Evolutionary conservation across 2,113 vertebrate species (phyloP).

Genomic region (Elachura formosa): DNA sequence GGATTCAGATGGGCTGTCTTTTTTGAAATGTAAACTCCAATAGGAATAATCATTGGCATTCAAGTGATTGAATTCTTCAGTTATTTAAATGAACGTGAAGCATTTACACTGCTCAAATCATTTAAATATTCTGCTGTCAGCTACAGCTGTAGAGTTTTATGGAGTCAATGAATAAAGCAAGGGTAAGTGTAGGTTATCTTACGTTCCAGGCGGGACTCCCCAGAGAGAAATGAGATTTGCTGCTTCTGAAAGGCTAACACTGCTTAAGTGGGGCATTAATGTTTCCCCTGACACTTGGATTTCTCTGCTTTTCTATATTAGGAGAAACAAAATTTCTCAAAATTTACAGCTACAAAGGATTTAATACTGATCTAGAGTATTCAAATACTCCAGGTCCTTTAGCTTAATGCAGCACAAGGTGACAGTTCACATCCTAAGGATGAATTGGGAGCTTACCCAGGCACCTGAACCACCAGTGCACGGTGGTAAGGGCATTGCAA

Average conservation of each 20-base stretch:
- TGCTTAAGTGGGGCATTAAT: slow-evolving; percentile 54
- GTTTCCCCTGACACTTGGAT: slow-evolving; percentile 36
- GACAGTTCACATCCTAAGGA: slow-evolving; percentile 26
- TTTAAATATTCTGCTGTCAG: slow-evolving; percentile 70
- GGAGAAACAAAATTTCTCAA: slow-evolving; percentile 53
- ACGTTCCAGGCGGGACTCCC: slow-evolving; percentile 46
- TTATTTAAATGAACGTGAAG: slow-evolving; percentile 73
- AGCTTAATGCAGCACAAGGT: neutral
- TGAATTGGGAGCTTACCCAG: neutral
- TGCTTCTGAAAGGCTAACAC: slow-evolving; percentile 56
- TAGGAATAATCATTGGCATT: slow-evolving; percentile 77
- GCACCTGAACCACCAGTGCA: neutral
- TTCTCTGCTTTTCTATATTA: slow-evolving; percentile 51
- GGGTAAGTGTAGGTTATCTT: slow-evolving; percentile 65
- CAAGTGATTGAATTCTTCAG: slow-evolving; percentile 73
- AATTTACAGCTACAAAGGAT: slow-evolving; percentile 58
- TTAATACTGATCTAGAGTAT: slow-evolving; percentile 28
- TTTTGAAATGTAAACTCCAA: slow-evolving; percentile 72
- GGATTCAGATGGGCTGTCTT: slow-evolving; percentile 72
- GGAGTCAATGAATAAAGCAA: slow-evolving; percentile 29
- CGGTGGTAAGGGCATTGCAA: neutral
- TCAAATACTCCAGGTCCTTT: slow-evolving; percentile 3
- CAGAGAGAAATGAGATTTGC: slow-evolving; percentile 59
- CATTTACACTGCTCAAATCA: slow-evolving; percentile 59
- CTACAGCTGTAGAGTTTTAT: slow-evolving; percentile 65